Base-by-base conservation (phyloP, 2,888 invertebrate genomes). In the Gisinianus flammeolus region DNA sequence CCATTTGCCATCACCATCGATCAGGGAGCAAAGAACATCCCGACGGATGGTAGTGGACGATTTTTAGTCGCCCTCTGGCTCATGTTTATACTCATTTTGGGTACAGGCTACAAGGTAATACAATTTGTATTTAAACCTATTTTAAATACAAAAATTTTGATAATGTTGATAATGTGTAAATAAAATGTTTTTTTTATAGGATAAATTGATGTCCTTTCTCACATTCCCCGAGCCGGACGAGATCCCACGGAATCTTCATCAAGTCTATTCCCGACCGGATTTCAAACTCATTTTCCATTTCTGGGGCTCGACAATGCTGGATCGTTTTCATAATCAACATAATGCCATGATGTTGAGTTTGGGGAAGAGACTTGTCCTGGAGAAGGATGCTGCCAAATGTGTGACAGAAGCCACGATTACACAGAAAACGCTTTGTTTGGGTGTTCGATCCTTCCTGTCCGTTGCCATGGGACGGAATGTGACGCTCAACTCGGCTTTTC, bases 301-400 rank as follows among this genome's bases (percentile, higher is more conserved):
- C n/a, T 74, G 73, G 73, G 73, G 73, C 10, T 64, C 64, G 24
- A 74, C 73, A 31, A 74, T 74, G 73, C 66, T 74, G 35, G 73
- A 22, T 5, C 16, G 73, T 0, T 74, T 74, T 19, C 24, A 74
- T 19, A 74, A 74, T 16, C 64, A 74, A 62, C 73, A 64, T 22
- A 74, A 74, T 33, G 6, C 73, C 0, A 64, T 74, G 64, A 74
- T 74, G 73, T 26, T 74, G 24, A 64, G 64, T 28, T 24, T 74
- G 3, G 64, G 64, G 0, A 35, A 74, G 24, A 33, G 73, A 22
- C 64, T 74, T 2, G 19, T 44, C 0, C 19, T 74, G 2, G 64
- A 74, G 26, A 62, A 35, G n/a, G 44, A 64, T 64, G 64, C 73
- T 12, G 73, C 62, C 8, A 74, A 33, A 19, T 74, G 73, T 62